A percentile compares a stretch with the other conserved stretches of the same genome.
These are phyloP conservation scores for Drosophila subquinaria DNA, from an alignment of 2,888 invertebrate genomes.

Conservation along the genomic window DNA sequence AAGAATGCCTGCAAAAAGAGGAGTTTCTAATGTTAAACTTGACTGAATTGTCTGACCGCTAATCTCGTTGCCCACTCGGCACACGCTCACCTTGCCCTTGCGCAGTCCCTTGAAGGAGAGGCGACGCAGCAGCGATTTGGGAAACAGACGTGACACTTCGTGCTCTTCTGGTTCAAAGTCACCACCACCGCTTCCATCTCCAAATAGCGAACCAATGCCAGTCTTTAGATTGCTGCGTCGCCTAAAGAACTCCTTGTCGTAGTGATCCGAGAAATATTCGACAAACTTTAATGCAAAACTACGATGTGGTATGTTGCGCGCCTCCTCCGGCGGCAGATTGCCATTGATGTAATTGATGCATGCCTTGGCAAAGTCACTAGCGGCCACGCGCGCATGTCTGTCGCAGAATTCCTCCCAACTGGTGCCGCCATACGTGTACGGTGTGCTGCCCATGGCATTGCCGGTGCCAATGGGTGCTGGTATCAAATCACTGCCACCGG, in stretches of 20 bases:
- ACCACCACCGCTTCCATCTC: slow-evolving; percentile 20
- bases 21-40: slow-evolving; percentile 83
- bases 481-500: slow-evolving; percentile 77
- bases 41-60: slow-evolving; percentile 13
- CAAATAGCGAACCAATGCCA: slow-evolving; percentile 65
- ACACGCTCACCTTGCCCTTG: slow-evolving; percentile 88
- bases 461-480: slow-evolving; percentile 78
- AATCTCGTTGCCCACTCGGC: background rate
- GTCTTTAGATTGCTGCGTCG: slow-evolving; percentile 86
- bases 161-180: slow-evolving; percentile 91
- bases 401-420: slow-evolving; percentile 95
- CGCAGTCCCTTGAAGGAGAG: slow-evolving; percentile 95
- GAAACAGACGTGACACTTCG: slow-evolving; percentile 92
- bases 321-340: slow-evolving; percentile 89
- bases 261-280: slow-evolving; percentile 93
- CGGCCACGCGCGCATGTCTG: slow-evolving; percentile 93
- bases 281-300: slow-evolving; percentile 93
- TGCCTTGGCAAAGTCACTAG: slow-evolving; percentile 95
- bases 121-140: slow-evolving; percentile 93
- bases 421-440: slow-evolving; percentile 86
- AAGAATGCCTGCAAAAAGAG: slow-evolving; percentile 89
- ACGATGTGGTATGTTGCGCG: slow-evolving; percentile 90
- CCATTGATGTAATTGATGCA: slow-evolving; percentile 92
- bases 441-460: slow-evolving; percentile 48
- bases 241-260: slow-evolving; percentile 91